Evolutionary conservation across 2,113 vertebrate genomes (phyloP).

Genomic region (Uria lomvia): DNA sequence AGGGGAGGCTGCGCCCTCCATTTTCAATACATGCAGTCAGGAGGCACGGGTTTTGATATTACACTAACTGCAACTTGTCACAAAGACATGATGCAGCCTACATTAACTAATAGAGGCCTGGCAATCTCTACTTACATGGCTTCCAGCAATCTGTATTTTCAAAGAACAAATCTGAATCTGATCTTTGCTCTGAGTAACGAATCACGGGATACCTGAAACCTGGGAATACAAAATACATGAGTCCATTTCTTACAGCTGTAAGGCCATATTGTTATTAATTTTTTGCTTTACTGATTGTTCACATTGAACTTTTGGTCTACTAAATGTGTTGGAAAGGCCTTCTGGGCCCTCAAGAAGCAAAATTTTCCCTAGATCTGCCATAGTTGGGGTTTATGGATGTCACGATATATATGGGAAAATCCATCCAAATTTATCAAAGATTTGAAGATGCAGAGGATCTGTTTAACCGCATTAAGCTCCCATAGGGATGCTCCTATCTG

Average conservation of each 20-base stretch:
- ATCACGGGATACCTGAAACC: not conserved
- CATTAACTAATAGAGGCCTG: not conserved
- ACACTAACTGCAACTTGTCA: not conserved
- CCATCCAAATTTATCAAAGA: not conserved
- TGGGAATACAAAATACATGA: not conserved
- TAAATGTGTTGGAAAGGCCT: not conserved
- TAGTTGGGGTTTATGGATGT: not conserved
- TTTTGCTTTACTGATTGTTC: not conserved
- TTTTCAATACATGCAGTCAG: not conserved
- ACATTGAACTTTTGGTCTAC: not conserved
- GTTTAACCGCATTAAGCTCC: not conserved
- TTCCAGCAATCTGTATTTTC: not conserved
- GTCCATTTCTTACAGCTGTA: not conserved
- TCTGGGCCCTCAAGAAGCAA: not conserved
- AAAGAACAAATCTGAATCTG: not conserved
- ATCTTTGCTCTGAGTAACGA: not conserved
- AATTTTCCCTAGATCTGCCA: not conserved
- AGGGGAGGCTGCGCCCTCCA: not conserved
- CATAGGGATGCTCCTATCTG: not conserved
- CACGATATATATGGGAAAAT: not conserved
- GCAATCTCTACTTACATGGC: not conserved
- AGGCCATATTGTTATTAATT: not conserved
- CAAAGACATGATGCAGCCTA: not conserved
- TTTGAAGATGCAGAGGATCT: not conserved
- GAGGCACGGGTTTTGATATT: not conserved